These are phyloP conservation scores for Fopius arisanus DNA, from an alignment of 1,140 invertebrate genomes.

Conservation along the genomic window DNA sequence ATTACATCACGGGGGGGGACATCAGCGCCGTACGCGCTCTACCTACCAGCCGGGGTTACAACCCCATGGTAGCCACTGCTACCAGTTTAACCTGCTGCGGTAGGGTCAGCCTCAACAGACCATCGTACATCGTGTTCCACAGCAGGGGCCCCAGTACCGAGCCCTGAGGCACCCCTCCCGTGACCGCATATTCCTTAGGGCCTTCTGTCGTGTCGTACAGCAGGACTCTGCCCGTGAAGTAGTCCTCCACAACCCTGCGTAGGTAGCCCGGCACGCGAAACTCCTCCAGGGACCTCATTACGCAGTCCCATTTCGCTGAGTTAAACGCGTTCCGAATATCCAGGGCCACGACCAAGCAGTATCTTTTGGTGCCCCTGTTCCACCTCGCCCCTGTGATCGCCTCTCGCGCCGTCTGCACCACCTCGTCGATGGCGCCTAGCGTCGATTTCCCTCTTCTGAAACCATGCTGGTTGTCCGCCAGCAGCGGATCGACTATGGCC, in stretches of 20 bases:
- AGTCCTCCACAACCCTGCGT: not conserved
- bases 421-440: slow-evolving; percentile 37
- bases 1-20: too few species aligned
- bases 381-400: not conserved
- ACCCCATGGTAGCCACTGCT: too few species aligned
- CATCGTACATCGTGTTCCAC: too few species aligned
- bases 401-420: not conserved
- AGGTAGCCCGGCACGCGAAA: not conserved
- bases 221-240: not conserved
- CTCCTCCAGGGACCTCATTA: not conserved
- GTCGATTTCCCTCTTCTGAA: slow-evolving; percentile 39
- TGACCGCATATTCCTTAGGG: not conserved
- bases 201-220: not conserved
- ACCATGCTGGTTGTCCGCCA: slow-evolving; percentile 40
- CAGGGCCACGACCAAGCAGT: not conserved
- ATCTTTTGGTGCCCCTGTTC: not conserved
- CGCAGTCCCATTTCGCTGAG: not conserved
- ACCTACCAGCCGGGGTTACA: too few species aligned
- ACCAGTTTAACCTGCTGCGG: too few species aligned
- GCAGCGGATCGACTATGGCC: not conserved
- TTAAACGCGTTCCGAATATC: slow-evolving; percentile 21
- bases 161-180: not conserved
- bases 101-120: too few species aligned
- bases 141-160: too few species aligned
- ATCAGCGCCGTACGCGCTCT: too few species aligned